A percentile compares a stretch with the other conserved stretches of the same genome.
Conservation (phyloP, 2,888 invertebrate genomes). For the Ditylenchus weischeri region DNA sequence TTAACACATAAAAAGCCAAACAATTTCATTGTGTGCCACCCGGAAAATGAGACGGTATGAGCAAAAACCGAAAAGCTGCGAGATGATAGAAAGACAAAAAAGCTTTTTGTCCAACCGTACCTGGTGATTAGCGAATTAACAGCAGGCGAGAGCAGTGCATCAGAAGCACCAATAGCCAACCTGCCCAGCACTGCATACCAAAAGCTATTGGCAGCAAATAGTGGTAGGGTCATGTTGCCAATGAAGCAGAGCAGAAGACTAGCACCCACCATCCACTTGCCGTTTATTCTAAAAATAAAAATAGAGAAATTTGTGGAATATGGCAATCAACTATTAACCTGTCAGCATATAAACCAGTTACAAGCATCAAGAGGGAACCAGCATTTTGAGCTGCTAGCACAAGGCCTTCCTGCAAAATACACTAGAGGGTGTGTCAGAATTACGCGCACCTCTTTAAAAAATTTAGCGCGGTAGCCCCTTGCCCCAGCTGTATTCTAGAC, state of each 20-base stretch:
- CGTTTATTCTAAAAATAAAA: conserved; percentile 40
- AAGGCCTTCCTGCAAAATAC: conserved; percentile 46
- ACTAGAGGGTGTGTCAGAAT: too few relatives aligned
- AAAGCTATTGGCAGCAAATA: conserved; percentile 41
- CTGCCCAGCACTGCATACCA: conserved; percentile 52
- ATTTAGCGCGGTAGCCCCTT: too few relatives aligned
- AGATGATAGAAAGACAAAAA: too few relatives aligned
- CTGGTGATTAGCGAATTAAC: conserved; percentile 53
- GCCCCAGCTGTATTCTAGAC: too few relatives aligned
- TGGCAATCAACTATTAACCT: too few relatives aligned
- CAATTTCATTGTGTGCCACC: too few relatives aligned
- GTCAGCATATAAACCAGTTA: conserved; percentile 53
- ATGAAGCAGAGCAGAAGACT: conserved; percentile 45
- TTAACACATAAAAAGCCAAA: too few relatives aligned
- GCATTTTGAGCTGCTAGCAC: conserved; percentile 56
- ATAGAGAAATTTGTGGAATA: too few relatives aligned
- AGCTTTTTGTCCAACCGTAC: too few relatives aligned
- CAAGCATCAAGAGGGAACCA: conserved; percentile 48
- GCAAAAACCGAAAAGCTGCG: too few relatives aligned
- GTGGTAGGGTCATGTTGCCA: conserved; percentile 49
- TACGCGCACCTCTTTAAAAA: too few relatives aligned
- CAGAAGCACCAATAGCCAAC: conserved; percentile 51
- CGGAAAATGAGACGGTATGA: too few relatives aligned
- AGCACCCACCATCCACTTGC: conserved; percentile 52
- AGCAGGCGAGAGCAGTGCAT: conserved; percentile 54